phyloP scores from a whole-genome alignment of 1,140 invertebrate species.

The Drosophila subobscura region DNA sequence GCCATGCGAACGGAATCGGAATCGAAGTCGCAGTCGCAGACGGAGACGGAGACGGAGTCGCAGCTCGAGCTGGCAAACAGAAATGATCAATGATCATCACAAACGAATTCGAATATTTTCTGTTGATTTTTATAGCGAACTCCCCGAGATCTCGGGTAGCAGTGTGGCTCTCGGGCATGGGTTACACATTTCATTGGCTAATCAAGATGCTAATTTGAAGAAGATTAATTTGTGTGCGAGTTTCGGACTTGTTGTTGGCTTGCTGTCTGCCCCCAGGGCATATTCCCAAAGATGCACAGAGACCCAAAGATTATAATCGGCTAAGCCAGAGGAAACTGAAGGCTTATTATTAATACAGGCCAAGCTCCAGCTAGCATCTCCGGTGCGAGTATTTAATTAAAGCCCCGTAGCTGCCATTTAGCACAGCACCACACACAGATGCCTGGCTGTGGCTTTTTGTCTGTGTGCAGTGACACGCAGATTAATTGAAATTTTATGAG shows the following conservation, averaged over 20 bases:
- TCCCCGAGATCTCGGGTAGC: slow-evolving; percentile 2
- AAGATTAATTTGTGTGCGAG: slow-evolving; percentile 80
- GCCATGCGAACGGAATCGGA: slow-evolving; percentile 55
- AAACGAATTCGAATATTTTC: slow-evolving; percentile 33
- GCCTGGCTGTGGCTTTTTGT: slow-evolving; percentile 12
- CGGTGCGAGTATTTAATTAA: slow-evolving; percentile 65
- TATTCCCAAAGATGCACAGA: slow-evolving; percentile 9
- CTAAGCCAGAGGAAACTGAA: slow-evolving; percentile 59
- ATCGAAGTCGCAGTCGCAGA: slow-evolving; percentile 8
- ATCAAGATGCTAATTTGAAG: slow-evolving; percentile 83
- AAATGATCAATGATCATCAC: slow-evolving; percentile 80
- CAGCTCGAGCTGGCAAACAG: slow-evolving; percentile 22
- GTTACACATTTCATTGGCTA: slow-evolving; percentile 82
- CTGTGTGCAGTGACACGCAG: slow-evolving; percentile 68
- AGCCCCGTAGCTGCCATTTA: slow-evolving; percentile 48
- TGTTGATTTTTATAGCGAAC: slow-evolving; percentile 77
- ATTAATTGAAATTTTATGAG: slow-evolving; percentile 83
- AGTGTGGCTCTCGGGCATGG: slow-evolving; percentile 45
- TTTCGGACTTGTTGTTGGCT: slow-evolving; percentile 23
- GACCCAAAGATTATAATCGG: slow-evolving; percentile 60
- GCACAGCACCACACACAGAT: slow-evolving; percentile 18
- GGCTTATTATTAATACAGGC: slow-evolving; percentile 67
- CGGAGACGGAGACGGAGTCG: slow-evolving; percentile 18
- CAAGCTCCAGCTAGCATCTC: slow-evolving; percentile 43
- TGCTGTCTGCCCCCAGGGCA: slow-evolving; percentile 48